These are phyloP conservation scores for Temnothorax curvispinosus DNA, from an alignment of 1,140 invertebrate genomes.

Conservation along the genomic window DNA sequence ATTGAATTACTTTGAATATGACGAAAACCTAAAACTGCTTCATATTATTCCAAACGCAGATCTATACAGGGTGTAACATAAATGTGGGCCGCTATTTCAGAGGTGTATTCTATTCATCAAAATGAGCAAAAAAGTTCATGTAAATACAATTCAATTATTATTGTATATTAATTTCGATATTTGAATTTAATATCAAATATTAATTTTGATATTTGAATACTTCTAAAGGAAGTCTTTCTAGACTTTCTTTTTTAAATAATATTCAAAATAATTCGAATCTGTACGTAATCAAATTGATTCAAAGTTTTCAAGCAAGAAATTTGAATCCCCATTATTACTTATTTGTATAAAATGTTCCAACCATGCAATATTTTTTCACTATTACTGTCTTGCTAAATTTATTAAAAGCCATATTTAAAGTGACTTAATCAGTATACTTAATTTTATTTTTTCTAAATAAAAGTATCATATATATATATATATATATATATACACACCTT, in stretches of 20 bases:
- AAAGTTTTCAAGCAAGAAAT: background rate
- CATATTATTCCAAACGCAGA: background rate
- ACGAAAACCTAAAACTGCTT: background rate
- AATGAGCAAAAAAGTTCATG: too few relatives aligned
- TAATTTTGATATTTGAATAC: background rate
- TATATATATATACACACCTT: background rate
- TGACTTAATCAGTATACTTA: constrained; percentile 4
- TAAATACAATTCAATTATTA: background rate
- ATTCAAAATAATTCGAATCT: constrained; percentile 18
- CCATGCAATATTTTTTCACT: constrained; percentile 7
- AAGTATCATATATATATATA: constrained; percentile 7
- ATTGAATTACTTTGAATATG: background rate
- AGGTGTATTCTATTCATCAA: too few relatives aligned
- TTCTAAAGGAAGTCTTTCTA: background rate
- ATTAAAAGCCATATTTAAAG: constrained; percentile 24
- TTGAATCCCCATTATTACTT: background rate
- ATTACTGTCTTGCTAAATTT: constrained; percentile 5
- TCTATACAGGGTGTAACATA: background rate
- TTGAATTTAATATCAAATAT: background rate
- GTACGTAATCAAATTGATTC: background rate
- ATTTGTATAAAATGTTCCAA: background rate
- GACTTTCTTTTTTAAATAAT: background rate
- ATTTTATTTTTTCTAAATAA: constrained; percentile 1
- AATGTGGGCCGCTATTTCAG: too few relatives aligned
- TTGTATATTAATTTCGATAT: background rate